Conservation (phyloP, 2,888 invertebrate genomes). For the Cryptocephalus primarius region DNA sequence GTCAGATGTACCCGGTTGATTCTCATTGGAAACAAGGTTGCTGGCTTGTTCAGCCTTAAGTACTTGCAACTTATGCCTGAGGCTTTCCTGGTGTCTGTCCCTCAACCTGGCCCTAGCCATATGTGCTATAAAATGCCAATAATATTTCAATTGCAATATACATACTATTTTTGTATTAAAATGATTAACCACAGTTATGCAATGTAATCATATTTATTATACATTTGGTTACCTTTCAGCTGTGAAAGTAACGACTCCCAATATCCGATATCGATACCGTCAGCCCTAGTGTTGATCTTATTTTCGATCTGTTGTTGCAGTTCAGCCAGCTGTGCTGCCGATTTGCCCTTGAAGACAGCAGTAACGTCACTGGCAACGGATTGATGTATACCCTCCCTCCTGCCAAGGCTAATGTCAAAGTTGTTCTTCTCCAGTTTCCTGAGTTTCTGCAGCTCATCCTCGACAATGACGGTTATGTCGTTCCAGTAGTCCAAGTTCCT, state of each 20-base stretch:
- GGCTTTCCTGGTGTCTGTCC: slow-evolving; percentile 84
- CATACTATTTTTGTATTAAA: not conserved
- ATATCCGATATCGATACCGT: slow-evolving; percentile 92
- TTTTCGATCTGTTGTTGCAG: slow-evolving; percentile 75
- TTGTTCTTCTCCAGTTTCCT: slow-evolving; percentile 57
- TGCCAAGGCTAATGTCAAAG: slow-evolving; percentile 44
- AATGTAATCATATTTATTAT: not conserved
- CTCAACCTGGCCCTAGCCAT: slow-evolving; percentile 86
- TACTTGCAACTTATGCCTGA: slow-evolving; percentile 77
- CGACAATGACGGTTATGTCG: slow-evolving; percentile 89
- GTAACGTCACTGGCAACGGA: slow-evolving; percentile 86
- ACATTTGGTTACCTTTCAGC: slow-evolving; percentile 50
- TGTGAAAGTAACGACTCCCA: slow-evolving; percentile 97
- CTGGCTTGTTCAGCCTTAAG: slow-evolving; percentile 79
- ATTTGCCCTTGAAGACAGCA: slow-evolving; percentile 86
- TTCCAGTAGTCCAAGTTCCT: slow-evolving; percentile 89
- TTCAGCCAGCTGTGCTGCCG: slow-evolving; percentile 71
- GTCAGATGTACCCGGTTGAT: slow-evolving; percentile 11
- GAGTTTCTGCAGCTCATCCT: slow-evolving; percentile 84
- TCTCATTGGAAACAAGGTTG: slow-evolving; percentile 21
- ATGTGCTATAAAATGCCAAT: slow-evolving; percentile 55
- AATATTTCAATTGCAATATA: not conserved
- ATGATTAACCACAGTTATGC: not conserved
- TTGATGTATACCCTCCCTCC: slow-evolving; percentile 63
- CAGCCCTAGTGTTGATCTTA: slow-evolving; percentile 73